A percentile compares a stretch with the other conserved stretches of the same genome.
These are phyloP conservation scores for Cordilura impudica DNA, from an alignment of 2,888 invertebrate genomes.

Conservation along the genomic window DNA sequence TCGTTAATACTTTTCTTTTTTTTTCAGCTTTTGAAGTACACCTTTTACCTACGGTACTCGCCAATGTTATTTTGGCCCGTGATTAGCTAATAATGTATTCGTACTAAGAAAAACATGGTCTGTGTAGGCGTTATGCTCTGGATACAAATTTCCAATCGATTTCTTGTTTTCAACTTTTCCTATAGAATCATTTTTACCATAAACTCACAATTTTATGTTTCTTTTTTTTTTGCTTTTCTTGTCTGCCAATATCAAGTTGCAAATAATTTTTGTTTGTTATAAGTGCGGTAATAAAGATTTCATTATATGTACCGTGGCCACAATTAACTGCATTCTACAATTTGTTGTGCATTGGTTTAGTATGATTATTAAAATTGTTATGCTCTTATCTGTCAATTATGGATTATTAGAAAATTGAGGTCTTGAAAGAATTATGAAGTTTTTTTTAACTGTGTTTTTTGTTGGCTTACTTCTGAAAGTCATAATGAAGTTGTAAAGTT, in stretches of 20 bases:
- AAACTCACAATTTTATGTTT: slow-evolving; percentile 27
- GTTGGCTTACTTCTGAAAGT: background rate
- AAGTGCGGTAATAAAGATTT: slow-evolving; percentile 32
- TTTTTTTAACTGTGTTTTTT: background rate
- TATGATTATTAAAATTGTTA: slow-evolving; percentile 17
- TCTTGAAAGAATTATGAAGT: slow-evolving; percentile 6
- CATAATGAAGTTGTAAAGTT: background rate
- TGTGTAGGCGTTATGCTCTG: slow-evolving; percentile 46
- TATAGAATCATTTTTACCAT: background rate
- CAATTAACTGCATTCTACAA: slow-evolving; percentile 35
- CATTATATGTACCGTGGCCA: slow-evolving; percentile 9
- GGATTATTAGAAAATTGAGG: slow-evolving; percentile 12
- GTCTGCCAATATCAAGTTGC: slow-evolving; percentile 33
- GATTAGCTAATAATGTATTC: background rate
- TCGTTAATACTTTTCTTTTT: background rate
- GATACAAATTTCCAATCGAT: slow-evolving; percentile 53
- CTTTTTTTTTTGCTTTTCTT: no score
- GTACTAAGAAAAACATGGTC: background rate
- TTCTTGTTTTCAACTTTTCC: slow-evolving; percentile 15
- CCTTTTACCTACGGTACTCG: background rate
- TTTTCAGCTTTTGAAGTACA: background rate
- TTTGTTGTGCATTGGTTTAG: background rate
- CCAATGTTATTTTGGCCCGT: background rate
- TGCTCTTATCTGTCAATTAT: slow-evolving; percentile 12
- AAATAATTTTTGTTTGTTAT: slow-evolving; percentile 23